Evolutionary conservation across 2,888 invertebrate species (phyloP).

Genomic region (Lamellibrachia satsuma): DNA sequence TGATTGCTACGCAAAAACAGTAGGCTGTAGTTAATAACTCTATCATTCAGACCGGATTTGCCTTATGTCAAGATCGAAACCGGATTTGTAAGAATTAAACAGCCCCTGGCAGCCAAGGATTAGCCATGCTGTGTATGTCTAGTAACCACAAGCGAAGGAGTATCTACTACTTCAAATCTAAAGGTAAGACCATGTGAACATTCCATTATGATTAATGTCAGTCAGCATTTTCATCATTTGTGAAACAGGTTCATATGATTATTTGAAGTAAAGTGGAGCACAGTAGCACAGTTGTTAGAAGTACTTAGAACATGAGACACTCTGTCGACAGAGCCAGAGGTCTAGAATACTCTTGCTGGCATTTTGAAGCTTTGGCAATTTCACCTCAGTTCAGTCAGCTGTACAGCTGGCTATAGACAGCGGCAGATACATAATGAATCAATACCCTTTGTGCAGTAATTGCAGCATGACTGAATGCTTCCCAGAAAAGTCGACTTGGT

Average conservation of each 20-base stretch:
- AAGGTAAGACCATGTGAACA: neutral
- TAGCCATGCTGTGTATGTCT: neutral
- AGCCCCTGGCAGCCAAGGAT: neutral
- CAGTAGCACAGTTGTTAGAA: neutral
- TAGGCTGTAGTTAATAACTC: neutral
- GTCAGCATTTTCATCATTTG: neutral
- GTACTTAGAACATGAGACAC: too few relatives aligned
- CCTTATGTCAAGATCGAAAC: neutral
- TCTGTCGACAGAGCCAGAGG: too few relatives aligned
- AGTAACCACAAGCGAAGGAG: neutral
- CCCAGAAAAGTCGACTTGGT: neutral
- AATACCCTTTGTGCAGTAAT: neutral
- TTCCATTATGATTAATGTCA: neutral
- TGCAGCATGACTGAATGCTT: constrained; percentile 1
- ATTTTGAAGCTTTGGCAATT: neutral
- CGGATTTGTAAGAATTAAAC: neutral
- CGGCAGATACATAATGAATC: neutral
- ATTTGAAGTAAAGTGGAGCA: neutral
- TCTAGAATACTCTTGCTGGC: too few relatives aligned
- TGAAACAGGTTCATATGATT: neutral
- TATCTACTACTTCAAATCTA: neutral
- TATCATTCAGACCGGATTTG: neutral
- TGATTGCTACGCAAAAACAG: neutral
- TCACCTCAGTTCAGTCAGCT: neutral
- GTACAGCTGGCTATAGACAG: neutral